Percentiles rank a stretch among this genome's conserved stretches.
Evolutionary conservation across 1,140 invertebrate genomes (phyloP).

Genomic region (Apis laboriosa): DNA sequence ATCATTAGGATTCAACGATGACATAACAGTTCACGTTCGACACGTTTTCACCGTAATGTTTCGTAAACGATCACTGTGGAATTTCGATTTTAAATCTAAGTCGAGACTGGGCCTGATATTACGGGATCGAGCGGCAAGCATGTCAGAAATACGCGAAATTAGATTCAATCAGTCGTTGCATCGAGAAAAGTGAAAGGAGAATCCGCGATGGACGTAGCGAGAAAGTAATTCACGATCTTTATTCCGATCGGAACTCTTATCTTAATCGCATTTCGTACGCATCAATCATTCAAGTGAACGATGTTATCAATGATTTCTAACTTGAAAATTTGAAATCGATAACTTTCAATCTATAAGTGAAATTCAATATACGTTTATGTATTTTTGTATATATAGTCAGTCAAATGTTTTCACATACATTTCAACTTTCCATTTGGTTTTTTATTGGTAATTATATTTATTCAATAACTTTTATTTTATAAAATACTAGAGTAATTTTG

Average conservation of each 20-base stretch:
- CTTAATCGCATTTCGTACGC: slow-evolving; percentile 29
- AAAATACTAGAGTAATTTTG: too few relatives aligned
- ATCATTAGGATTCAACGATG: not conserved
- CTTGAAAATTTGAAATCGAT: not conserved
- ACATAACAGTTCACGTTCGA: not conserved
- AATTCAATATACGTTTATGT: not conserved
- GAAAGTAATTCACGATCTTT: slow-evolving; percentile 69
- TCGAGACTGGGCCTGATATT: not conserved
- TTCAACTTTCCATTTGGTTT: too few relatives aligned
- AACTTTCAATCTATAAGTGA: not conserved
- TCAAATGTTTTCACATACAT: too few relatives aligned
- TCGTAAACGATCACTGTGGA: too few relatives aligned
- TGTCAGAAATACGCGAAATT: slow-evolving; percentile 25
- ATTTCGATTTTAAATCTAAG: too few relatives aligned
- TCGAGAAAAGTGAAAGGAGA: slow-evolving; percentile 74
- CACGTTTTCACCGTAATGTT: too few relatives aligned
- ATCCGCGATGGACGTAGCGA: slow-evolving; percentile 65
- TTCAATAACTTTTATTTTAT: too few relatives aligned
- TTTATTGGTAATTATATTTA: too few relatives aligned
- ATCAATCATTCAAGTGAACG: not conserved
- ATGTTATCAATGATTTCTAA: slow-evolving; percentile 1
- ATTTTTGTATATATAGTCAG: too few relatives aligned
- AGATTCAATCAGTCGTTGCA: slow-evolving; percentile 28
- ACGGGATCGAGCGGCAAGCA: not conserved
- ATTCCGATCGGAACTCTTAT: slow-evolving; percentile 53